Conservation (phyloP, 2,113 vertebrate genomes). For the Callospermophilus lateralis region DNA sequence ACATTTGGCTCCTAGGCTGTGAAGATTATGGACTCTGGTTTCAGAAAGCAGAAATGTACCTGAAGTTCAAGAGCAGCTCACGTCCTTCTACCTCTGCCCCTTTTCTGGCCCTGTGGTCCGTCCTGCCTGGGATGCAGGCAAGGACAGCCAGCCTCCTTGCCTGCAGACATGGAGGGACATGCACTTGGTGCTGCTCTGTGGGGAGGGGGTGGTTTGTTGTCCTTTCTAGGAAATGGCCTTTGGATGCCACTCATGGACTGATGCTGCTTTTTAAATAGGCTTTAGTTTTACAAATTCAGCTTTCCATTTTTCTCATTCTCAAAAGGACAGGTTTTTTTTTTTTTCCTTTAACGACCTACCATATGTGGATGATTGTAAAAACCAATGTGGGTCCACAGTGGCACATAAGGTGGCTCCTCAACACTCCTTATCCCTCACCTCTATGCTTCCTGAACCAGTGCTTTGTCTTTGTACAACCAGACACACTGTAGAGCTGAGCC, state of each 20-base stretch:
- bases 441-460: not conserved
- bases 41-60: not conserved
- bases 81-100: not conserved
- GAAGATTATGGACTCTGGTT: not conserved
- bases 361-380: slow-evolving; percentile 58
- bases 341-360: slow-evolving; percentile 61
- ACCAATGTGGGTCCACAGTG: slow-evolving; percentile 60
- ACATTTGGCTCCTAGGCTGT: not conserved
- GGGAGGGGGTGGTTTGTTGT: slow-evolving; percentile 7
- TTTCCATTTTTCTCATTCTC: slow-evolving; percentile 73
- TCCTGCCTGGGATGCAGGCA: no score
- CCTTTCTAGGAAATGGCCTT: slow-evolving; percentile 50
- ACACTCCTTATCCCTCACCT: rapidly evolving
- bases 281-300: slow-evolving; percentile 59
- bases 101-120: not conserved
- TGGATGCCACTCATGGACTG: slow-evolving; percentile 53
- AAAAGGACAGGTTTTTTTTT: slow-evolving; percentile 25
- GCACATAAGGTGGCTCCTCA: not conserved
- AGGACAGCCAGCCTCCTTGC: no score
- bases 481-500: no score
- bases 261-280: slow-evolving; percentile 58
- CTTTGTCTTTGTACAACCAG: rapidly evolving
- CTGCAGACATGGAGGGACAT: not conserved
- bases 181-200: slow-evolving; percentile 33
- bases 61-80: not conserved